Percentiles rank a stretch among this genome's conserved stretches.
phyloP scores from a whole-genome alignment of 2,888 invertebrate genomes.

The Candidula unifasciata region DNA sequence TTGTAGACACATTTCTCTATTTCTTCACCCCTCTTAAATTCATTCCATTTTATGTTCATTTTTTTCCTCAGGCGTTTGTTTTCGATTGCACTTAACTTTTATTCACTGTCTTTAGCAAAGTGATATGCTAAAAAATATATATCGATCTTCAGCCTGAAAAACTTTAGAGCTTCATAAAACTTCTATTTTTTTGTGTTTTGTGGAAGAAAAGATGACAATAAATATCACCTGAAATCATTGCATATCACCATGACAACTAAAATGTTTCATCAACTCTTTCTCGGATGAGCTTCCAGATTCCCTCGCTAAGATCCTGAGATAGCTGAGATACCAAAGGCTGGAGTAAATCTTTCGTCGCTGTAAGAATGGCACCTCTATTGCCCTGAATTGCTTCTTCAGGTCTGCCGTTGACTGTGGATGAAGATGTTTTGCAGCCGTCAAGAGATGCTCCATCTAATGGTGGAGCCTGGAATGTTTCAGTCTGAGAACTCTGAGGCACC shows the following conservation, averaged over 20 bases:
- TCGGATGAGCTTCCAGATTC: constrained; percentile 46
- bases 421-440: constrained; percentile 3
- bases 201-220: neutral
- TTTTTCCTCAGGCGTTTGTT: too few species aligned
- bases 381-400: neutral
- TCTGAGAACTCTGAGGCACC: constrained; percentile 16
- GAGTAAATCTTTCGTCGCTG: constrained; percentile 50
- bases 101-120: too few species aligned
- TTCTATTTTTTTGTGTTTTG: too few species aligned
- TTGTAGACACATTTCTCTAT: too few species aligned
- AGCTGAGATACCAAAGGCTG: constrained; percentile 52
- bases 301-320: constrained; percentile 53
- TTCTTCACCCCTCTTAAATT: too few species aligned
- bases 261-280: constrained; percentile 46
- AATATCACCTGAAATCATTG: neutral
- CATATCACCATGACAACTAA: neutral
- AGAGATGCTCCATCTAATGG: neutral
- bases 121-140: too few species aligned
- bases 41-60: too few species aligned
- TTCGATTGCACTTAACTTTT: too few species aligned
- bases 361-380: constrained; percentile 23
- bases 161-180: neutral
- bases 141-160: too few species aligned
- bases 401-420: neutral
- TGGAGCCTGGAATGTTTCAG: constrained; percentile 43